A percentile compares a stretch with the other conserved stretches of the same genome.
Conservation (phyloP, 2,888 invertebrate species). For the Enchytraeus crypticus region DNA sequence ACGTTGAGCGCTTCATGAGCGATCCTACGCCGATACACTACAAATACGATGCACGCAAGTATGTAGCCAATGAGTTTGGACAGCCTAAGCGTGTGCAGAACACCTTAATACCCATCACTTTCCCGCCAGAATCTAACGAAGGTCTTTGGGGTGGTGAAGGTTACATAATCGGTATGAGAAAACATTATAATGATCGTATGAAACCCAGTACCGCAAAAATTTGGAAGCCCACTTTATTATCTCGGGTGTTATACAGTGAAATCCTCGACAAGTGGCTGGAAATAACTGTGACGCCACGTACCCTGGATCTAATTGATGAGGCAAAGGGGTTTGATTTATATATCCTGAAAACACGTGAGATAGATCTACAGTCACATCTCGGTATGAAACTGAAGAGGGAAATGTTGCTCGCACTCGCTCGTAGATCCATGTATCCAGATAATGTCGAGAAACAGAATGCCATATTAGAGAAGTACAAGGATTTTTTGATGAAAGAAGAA, state of each 20-base stretch:
- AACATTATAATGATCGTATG: slow-evolving; percentile 37
- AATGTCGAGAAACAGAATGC: slow-evolving; percentile 62
- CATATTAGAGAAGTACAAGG: slow-evolving; percentile 67
- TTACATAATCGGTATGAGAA: slow-evolving; percentile 75
- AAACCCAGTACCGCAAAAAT: slow-evolving; percentile 52
- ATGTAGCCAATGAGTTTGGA: slow-evolving; percentile 21
- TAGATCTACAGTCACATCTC: slow-evolving; percentile 76
- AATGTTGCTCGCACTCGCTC: slow-evolving; percentile 61
- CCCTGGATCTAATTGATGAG: slow-evolving; percentile 74
- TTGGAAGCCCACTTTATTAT: slow-evolving; percentile 75
- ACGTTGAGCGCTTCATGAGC: slow-evolving; percentile 35
- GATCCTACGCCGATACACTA: slow-evolving; percentile 48
- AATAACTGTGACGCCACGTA: slow-evolving; percentile 72
- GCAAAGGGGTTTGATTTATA: slow-evolving; percentile 90
- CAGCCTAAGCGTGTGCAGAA: slow-evolving; percentile 30
- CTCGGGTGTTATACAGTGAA: slow-evolving; percentile 78
- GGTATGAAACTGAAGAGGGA: slow-evolving; percentile 76
- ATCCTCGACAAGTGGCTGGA: slow-evolving; percentile 75
- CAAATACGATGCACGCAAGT: slow-evolving; percentile 33
- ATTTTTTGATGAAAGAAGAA: slow-evolving; percentile 65
- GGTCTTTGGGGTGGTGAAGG: slow-evolving; percentile 97
- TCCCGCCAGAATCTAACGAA: slow-evolving; percentile 67
- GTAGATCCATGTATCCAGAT: slow-evolving; percentile 57
- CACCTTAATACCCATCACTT: slow-evolving; percentile 60
- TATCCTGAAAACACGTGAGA: slow-evolving; percentile 79